phyloP scores from a whole-genome alignment of 2,113 vertebrate genomes.

The Datnioides undecimradiatus region DNA sequence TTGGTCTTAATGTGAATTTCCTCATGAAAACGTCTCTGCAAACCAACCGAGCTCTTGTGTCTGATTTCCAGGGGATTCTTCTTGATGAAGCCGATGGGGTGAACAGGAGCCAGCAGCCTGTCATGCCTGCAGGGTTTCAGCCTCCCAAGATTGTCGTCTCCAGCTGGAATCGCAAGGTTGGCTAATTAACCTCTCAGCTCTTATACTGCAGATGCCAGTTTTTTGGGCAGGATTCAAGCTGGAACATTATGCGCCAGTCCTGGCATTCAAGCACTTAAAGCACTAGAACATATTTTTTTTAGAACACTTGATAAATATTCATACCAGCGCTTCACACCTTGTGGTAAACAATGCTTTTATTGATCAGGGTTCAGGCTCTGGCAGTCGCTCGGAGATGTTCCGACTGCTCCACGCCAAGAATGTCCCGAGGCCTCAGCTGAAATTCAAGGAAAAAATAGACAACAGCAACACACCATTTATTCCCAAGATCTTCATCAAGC shows the following conservation, averaged over 20 bases:
- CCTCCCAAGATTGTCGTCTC: conserved; percentile 93
- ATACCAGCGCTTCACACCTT: background rate
- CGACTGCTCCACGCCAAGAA: conserved; percentile 95
- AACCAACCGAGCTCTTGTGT: conserved; percentile 14
- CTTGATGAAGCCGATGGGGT: conserved; percentile 95
- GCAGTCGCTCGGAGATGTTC: conserved; percentile 88
- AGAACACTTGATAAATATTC: conserved; percentile 5
- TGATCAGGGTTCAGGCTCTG: conserved; percentile 84
- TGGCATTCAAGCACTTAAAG: background rate
- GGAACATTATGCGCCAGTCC: conserved; percentile 19
- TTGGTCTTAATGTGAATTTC: background rate
- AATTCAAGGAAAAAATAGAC: conserved; percentile 94
- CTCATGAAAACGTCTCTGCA: background rate
- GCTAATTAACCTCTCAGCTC: conserved; percentile 40
- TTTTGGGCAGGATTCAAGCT: conserved; percentile 20
- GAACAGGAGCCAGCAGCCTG: conserved; percentile 91
- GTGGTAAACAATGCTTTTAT: conserved; percentile 12
- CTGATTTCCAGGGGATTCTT: conserved; percentile 89
- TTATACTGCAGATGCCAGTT: conserved; percentile 9
- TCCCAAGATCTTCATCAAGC: conserved; percentile 94
- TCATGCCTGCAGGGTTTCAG: conserved; percentile 92
- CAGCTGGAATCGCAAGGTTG: conserved; percentile 98
- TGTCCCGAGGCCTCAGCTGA: conserved; percentile 92
- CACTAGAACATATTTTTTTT: background rate
- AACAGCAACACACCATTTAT: conserved; percentile 97